These are phyloP conservation scores for Hippocampus abdominalis DNA, from an alignment of 2,113 vertebrate genomes.

Conservation along the genomic window DNA sequence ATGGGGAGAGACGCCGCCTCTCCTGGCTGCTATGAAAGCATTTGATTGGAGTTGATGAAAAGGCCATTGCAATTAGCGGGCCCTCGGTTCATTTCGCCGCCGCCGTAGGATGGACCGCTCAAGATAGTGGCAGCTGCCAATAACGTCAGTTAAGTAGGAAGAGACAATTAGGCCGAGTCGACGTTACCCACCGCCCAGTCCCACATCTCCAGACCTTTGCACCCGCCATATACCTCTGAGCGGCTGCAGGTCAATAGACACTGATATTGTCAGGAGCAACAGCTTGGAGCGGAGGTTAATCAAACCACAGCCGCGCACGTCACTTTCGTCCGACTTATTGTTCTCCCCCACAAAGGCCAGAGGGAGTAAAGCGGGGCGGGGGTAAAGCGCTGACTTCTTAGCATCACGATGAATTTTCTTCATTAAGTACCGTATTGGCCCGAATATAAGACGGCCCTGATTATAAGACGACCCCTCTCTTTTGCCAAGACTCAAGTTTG, in stretches of 20 bases:
- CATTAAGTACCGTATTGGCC: no score
- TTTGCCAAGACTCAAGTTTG: no score
- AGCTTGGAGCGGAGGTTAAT: conserved; percentile 71
- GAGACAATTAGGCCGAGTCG: conserved; percentile 78
- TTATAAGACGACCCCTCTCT: no score
- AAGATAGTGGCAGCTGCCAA: conserved; percentile 86
- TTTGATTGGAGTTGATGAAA: conserved; percentile 89
- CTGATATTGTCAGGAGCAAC: conserved; percentile 70
- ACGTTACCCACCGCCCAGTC: conserved; percentile 64
- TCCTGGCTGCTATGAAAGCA: conserved; percentile 71
- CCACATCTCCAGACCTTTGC: conserved; percentile 80
- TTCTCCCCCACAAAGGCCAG: conserved; percentile 50
- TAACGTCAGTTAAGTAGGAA: conserved; percentile 78
- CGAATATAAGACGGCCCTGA: no score
- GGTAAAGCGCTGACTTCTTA: conserved; percentile 11
- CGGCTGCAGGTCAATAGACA: conserved; percentile 82
- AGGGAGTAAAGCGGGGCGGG: conserved; percentile 15
- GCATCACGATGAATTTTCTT: conserved; percentile 4
- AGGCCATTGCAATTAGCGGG: conserved; percentile 89
- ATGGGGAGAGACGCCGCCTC: conserved; percentile 69
- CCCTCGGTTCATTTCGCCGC: conserved; percentile 73
- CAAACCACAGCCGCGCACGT: conserved; percentile 55
- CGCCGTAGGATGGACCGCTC: conserved; percentile 70
- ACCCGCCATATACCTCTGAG: conserved; percentile 71
- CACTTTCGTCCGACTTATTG: conserved; percentile 51